phyloP scores from a whole-genome alignment of 2,113 vertebrate genomes.

The Pomatostomus ruficeps region DNA sequence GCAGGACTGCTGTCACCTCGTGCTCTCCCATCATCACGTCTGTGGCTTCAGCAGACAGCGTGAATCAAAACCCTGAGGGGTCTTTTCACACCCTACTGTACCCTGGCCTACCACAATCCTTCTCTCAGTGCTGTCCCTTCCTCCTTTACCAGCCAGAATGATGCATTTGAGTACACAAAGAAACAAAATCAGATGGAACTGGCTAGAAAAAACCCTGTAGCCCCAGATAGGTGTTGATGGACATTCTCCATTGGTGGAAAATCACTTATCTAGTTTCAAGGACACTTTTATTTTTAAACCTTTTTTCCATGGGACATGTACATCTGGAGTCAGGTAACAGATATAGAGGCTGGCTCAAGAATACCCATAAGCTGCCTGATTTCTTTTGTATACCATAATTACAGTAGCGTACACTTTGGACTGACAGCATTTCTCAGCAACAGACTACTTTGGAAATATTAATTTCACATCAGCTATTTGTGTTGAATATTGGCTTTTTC shows the following conservation, averaged over 20 bases:
- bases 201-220: not conserved
- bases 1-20: not conserved
- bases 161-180: not conserved
- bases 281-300: not conserved
- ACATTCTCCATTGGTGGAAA: not conserved
- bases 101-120: not conserved
- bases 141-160: not conserved
- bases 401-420: not conserved
- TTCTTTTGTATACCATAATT: not conserved
- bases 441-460: not conserved
- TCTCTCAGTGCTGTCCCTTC: not conserved
- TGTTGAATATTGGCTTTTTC: not conserved
- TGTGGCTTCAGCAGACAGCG: accelerated
- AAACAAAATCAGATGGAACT: not conserved
- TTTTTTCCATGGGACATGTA: not conserved
- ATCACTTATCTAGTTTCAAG: not conserved
- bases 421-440: constrained; percentile 3
- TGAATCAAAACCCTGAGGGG: not conserved
- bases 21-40: not conserved
- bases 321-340: not conserved
- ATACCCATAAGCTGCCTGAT: not conserved
- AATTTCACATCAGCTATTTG: not conserved
- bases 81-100: not conserved
- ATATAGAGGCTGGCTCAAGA: not conserved
- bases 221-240: not conserved